Conservation (phyloP, 2,888 invertebrate genomes). For the Cataglyphis cursor region DNA sequence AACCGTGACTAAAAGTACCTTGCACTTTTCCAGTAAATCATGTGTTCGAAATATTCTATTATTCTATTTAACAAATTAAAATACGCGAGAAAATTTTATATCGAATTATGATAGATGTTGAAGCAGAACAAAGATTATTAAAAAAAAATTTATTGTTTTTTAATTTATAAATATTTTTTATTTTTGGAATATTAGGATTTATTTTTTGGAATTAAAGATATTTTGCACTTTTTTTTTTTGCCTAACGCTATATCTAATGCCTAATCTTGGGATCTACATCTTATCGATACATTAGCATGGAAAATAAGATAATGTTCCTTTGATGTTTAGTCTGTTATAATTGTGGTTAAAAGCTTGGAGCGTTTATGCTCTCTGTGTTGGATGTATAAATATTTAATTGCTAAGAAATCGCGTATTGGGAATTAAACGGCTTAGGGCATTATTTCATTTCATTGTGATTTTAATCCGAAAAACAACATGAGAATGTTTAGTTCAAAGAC, state of each 20-base stretch:
- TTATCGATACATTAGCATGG: constrained; percentile 29
- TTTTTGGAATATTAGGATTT: neutral
- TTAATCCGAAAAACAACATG: neutral
- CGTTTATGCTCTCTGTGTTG: neutral
- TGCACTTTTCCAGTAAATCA: neutral
- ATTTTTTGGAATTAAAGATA: neutral
- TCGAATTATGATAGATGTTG: neutral
- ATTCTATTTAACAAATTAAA: neutral
- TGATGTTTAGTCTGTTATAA: constrained; percentile 39
- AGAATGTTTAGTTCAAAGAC: neutral
- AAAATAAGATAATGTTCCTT: constrained; percentile 26
- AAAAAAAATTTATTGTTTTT: neutral
- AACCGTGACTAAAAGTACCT: constrained; percentile 16
- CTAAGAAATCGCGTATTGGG: constrained; percentile 20
- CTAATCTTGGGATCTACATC: neutral
- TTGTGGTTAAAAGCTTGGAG: constrained; percentile 25
- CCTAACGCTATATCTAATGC: constrained; percentile 13
- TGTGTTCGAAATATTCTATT: neutral
- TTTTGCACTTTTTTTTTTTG: neutral
- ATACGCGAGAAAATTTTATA: neutral
- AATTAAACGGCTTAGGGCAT: constrained; percentile 28
- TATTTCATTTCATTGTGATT: constrained; percentile 11
- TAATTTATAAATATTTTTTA: neutral
- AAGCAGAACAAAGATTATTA: neutral
- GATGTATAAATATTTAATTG: constrained; percentile 26